Percentiles rank a stretch among this genome's conserved stretches.
These are phyloP conservation scores for Temnothorax rugatulus DNA, from an alignment of 2,888 invertebrate species.

Conservation along the genomic window DNA sequence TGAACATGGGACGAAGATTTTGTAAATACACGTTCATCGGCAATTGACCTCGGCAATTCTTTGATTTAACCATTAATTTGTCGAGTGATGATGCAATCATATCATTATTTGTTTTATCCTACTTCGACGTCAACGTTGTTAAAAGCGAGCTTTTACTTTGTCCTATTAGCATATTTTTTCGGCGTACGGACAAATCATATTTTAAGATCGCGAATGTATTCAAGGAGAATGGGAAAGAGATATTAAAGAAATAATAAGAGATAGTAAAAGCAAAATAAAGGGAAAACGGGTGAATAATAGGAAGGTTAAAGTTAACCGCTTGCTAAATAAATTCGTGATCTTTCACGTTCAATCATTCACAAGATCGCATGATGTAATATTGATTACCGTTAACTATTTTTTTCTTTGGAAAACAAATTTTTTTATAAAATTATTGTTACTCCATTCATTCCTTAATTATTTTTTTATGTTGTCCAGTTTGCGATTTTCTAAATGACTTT, in stretches of 20 bases:
- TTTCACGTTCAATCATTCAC: slow-evolving; percentile 31
- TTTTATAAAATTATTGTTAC: slow-evolving; percentile 5
- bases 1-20: slow-evolving; percentile 24
- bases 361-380: neutral
- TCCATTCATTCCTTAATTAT: neutral
- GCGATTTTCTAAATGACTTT: neutral
- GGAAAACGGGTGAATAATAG: slow-evolving; percentile 27
- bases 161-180: slow-evolving; percentile 44
- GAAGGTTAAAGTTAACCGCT: slow-evolving; percentile 26
- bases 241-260: slow-evolving; percentile 16
- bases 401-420: neutral
- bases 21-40: slow-evolving; percentile 45
- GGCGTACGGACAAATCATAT: slow-evolving; percentile 52
- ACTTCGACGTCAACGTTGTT: slow-evolving; percentile 15
- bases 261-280: slow-evolving; percentile 26
- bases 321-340: slow-evolving; percentile 29
- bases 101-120: slow-evolving; percentile 35
- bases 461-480: neutral
- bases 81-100: slow-evolving; percentile 25
- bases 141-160: slow-evolving; percentile 32
- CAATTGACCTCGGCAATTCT: neutral
- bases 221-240: slow-evolving; percentile 22
- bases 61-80: slow-evolving; percentile 22
- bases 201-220: slow-evolving; percentile 35
- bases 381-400: neutral